Base-by-base conservation (phyloP, 1,140 invertebrate species). In the Bradynema listronoti region DNA sequence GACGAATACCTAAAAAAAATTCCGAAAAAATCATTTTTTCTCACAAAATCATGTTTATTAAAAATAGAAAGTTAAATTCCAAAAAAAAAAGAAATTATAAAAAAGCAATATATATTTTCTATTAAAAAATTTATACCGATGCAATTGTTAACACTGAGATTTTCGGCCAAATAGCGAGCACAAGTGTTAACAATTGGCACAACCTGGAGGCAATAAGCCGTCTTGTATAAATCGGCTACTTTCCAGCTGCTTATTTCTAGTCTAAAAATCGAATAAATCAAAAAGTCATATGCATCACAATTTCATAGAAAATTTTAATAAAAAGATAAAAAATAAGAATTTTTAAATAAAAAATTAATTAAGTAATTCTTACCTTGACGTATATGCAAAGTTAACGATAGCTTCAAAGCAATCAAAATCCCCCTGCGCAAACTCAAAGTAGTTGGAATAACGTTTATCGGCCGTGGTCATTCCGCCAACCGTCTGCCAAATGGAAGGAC, bases 351-450 rank as follows among this genome's bases (percentile, higher is more conserved):
- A n/a, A n/a, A n/a, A n/a, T n/a, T n/a, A n/a, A n/a, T n/a, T n/a
- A n/a, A n/a, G n/a, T n/a, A n/a, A n/a, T n/a, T n/a, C n/a, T n/a
- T 29, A 50, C 47, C 34, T 50, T 54, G 83, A 81, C 46, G 88
- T 88, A 79, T 90, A 90, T 29, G 86, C 86, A 80, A 87, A 90
- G 75, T 89, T 85, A 27, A 90, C 82, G 5, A 90, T 80, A 57
- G 84, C 84, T 60, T 86, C 84, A 68, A 90, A 80, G 41, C 87
- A 84, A 65, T 86, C 84, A 65, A 86, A 83, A 30, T 84, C 84
- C n/a, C 83, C 84, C 70, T 84, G 85, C 56, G 77, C 69, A 32
- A 88, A 74, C 72, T 86, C 85, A 75, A 85, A 86, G 16, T 82
- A 60, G 52, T n/a, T n/a, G n/a, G n/a, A n/a, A n/a, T n/a, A n/a